A percentile compares a stretch with the other conserved stretches of the same genome.
Conservation (phyloP, 1,140 invertebrate species). For the Zaprionus vittiger region DNA sequence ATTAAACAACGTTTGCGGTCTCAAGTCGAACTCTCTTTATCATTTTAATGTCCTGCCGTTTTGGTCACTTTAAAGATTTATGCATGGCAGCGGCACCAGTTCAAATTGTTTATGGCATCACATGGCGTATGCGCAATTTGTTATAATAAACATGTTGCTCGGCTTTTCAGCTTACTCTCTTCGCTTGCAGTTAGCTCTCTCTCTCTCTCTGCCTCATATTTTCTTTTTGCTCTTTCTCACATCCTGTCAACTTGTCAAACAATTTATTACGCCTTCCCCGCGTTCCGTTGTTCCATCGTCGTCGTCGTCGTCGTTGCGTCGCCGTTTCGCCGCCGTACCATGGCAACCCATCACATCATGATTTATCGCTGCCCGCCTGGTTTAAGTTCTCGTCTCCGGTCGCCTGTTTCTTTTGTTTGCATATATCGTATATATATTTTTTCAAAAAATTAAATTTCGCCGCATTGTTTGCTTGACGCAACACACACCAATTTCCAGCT, state of each 20-base stretch:
- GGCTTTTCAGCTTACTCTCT: constrained; percentile 28
- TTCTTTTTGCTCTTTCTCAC: constrained; percentile 4
- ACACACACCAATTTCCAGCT: constrained; percentile 47
- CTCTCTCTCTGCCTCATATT: constrained; percentile 12
- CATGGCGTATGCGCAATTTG: constrained; percentile 79
- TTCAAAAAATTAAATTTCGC: constrained; percentile 54
- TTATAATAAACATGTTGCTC: constrained; percentile 81
- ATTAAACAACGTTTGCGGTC: constrained; percentile 18
- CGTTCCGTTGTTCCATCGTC: background rate
- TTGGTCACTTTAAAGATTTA: constrained; percentile 73
- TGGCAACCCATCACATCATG: constrained; percentile 53
- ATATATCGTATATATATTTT: constrained; percentile 16
- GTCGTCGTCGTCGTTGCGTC: background rate
- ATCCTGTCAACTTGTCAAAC: constrained; percentile 76
- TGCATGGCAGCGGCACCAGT: constrained; percentile 53
- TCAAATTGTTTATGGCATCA: constrained; percentile 73
- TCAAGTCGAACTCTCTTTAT: background rate
- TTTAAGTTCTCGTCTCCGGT: constrained; percentile 54
- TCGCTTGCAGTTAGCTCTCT: background rate
- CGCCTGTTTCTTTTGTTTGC: constrained; percentile 14
- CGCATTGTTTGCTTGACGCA: constrained; percentile 35
- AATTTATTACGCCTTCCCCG: constrained; percentile 67
- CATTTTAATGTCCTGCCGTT: constrained; percentile 29
- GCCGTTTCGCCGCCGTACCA: background rate
- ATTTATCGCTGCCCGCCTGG: constrained; percentile 66